These are phyloP conservation scores for Pleuronectes platessa DNA, from an alignment of 2,113 vertebrate species.

Conservation along the genomic window DNA sequence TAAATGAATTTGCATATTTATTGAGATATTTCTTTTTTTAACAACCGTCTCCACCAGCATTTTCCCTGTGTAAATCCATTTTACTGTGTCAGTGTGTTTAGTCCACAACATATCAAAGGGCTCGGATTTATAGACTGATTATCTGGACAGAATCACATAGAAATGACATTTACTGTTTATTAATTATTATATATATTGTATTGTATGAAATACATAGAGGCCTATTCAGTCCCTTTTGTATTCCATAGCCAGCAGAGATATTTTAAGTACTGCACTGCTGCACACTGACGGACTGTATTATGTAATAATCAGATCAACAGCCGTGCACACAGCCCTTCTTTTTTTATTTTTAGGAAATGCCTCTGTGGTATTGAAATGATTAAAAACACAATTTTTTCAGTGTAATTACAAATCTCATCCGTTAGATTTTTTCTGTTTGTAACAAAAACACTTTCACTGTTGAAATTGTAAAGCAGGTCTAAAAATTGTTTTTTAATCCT, in stretches of 20 bases:
- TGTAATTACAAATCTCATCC: neutral
- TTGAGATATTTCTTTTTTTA: too few species aligned
- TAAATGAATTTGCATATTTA: too few species aligned
- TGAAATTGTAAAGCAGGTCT: neutral
- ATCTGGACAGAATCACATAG: neutral
- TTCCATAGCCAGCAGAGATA: neutral
- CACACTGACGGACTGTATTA: neutral
- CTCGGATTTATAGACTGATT: neutral
- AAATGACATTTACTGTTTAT: neutral
- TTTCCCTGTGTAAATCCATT: neutral
- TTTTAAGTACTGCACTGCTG: neutral
- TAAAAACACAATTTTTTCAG: neutral
- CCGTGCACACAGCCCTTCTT: too few species aligned
- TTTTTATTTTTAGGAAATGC: neutral
- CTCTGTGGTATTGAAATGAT: neutral
- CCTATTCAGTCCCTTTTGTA: neutral
- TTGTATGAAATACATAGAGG: neutral
- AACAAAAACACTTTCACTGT: too few species aligned
- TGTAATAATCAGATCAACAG: neutral
- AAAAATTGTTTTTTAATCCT: neutral
- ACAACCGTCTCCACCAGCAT: too few species aligned
- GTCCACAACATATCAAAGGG: too few species aligned
- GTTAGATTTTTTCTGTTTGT: neutral
- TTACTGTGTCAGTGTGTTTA: neutral
- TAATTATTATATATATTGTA: neutral